Conservation (phyloP, 2,113 vertebrate species). For the Petaurus breviceps region DNA sequence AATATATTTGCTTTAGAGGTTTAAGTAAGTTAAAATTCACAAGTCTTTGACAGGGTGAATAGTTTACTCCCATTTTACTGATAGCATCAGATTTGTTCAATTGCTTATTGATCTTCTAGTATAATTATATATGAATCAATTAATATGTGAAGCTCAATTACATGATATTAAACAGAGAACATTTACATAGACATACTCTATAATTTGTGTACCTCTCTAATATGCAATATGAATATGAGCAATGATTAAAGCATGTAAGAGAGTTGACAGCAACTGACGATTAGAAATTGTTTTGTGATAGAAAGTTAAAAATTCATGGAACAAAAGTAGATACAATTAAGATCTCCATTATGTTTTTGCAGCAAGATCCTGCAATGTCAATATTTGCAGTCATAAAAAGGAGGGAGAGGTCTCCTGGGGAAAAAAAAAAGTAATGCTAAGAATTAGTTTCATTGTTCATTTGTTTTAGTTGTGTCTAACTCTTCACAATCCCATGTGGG, state of each 20-base stretch:
- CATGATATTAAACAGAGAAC: conserved; percentile 62
- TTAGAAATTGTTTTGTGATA: conserved; percentile 13
- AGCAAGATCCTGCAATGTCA: not conserved
- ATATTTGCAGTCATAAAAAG: not conserved
- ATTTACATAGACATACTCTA: conserved; percentile 42
- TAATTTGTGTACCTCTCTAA: conserved; percentile 42
- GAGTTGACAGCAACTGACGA: conserved; percentile 30
- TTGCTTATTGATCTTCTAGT: conserved; percentile 64
- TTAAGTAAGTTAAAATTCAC: conserved; percentile 55
- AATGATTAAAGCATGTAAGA: not conserved
- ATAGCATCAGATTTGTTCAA: conserved; percentile 51
- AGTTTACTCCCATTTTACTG: conserved; percentile 47
- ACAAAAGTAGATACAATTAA: conserved; percentile 18
- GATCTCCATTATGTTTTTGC: conserved; percentile 4
- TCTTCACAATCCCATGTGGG: no score
- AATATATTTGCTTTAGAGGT: not conserved
- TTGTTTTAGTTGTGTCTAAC: no score
- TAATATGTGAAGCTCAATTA: conserved; percentile 54
- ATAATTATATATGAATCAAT: conserved; percentile 48
- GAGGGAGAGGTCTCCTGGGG: not conserved
- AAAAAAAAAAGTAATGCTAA: not conserved
- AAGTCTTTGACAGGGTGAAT: conserved; percentile 47
- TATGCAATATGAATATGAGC: not conserved
- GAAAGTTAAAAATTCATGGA: conserved; percentile 41
- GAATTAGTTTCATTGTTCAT: no score